Evolutionary conservation across 1,140 invertebrate species (phyloP).

Genomic region (Heliconius hermathena): DNA sequence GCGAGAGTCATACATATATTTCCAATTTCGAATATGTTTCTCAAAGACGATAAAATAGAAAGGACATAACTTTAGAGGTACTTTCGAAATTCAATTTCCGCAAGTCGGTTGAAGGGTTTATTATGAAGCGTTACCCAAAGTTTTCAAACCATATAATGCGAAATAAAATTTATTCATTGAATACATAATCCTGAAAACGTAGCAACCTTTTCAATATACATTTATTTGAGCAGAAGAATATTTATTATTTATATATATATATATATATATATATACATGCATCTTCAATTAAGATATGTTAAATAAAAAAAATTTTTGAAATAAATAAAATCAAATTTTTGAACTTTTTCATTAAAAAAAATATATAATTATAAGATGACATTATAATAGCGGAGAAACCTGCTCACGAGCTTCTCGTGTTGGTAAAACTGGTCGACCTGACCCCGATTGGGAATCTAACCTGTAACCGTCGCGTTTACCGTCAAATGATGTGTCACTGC

Average conservation of each 20-base stretch:
- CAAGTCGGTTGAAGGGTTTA: slow-evolving; percentile 28
- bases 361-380: no score
- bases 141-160: slow-evolving; percentile 26
- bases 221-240: neutral
- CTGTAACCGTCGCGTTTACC: neutral
- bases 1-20: slow-evolving; percentile 1
- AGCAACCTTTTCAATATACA: neutral
- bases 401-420: no score
- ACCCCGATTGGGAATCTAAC: no score
- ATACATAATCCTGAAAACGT: slow-evolving; percentile 10
- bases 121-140: slow-evolving; percentile 17
- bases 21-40: slow-evolving; percentile 3
- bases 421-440: no score
- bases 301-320: no score
- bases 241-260: neutral
- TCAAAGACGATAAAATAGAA: slow-evolving; percentile 18
- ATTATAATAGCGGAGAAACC: no score
- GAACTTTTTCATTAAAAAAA: no score
- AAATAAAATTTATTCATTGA: slow-evolving; percentile 8
- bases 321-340: no score
- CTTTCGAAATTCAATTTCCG: slow-evolving; percentile 39
- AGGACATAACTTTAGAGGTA: slow-evolving; percentile 34
- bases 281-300: no score
- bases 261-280: neutral
- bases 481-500: no score